A percentile compares a stretch with the other conserved stretches of the same genome.
These are phyloP conservation scores for Pogonomyrmex californicus DNA, from an alignment of 1,140 invertebrate genomes.

Conservation along the genomic window DNA sequence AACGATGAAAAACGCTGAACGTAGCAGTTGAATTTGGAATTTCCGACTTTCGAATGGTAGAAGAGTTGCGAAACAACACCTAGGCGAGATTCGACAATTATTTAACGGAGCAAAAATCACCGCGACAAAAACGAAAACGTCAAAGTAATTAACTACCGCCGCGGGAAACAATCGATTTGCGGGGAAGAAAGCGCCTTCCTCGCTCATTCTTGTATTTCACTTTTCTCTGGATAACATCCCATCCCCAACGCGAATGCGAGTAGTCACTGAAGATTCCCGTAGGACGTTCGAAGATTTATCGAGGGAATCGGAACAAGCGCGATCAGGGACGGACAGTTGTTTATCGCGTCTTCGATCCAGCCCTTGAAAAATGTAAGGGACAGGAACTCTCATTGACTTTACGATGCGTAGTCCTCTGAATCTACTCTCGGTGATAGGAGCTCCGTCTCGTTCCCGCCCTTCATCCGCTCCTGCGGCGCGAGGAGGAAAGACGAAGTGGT, in stretches of 20 bases:
- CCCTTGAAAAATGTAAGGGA: conserved; percentile 73
- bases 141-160: background rate
- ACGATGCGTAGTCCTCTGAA: conserved; percentile 63
- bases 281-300: conserved; percentile 53
- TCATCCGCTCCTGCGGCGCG: background rate
- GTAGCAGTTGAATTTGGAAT: background rate
- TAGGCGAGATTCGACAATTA: background rate
- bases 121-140: background rate
- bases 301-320: conserved; percentile 54
- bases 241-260: conserved; percentile 5
- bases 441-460: background rate
- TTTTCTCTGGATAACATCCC: background rate
- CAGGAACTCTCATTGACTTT: conserved; percentile 72
- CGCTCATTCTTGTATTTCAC: conserved; percentile 12
- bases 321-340: conserved; percentile 63
- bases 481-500: conserved; percentile 39
- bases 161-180: conserved; percentile 15
- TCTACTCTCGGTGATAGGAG: conserved; percentile 65
- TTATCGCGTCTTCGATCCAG: conserved; percentile 54
- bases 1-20: conserved; percentile 23
- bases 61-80: background rate
- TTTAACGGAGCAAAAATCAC: background rate
- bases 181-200: background rate
- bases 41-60: background rate
- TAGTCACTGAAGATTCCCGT: conserved; percentile 58